These are phyloP conservation scores for Carettochelys insculpta DNA, from an alignment of 2,113 vertebrate genomes.

Conservation along the genomic window DNA sequence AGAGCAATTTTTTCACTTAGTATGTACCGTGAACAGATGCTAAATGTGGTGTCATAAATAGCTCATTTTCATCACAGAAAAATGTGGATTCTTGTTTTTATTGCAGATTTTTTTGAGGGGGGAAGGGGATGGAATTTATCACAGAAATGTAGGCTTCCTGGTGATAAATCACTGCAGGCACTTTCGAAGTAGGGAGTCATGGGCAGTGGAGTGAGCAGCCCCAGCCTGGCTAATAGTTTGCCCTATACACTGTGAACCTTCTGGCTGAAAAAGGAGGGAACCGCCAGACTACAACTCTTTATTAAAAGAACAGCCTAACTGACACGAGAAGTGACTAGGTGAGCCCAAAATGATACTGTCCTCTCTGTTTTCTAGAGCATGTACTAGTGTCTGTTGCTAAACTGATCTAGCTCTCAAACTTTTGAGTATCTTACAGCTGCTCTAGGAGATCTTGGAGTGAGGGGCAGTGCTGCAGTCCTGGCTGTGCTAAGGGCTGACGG, in stretches of 20 bases:
- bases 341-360: not conserved
- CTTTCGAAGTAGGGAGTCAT: not conserved
- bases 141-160: not conserved
- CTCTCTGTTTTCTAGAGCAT: not conserved
- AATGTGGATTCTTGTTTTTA: not conserved
- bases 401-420: fast-evolving
- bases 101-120: not conserved
- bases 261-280: not conserved
- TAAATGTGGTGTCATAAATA: not conserved
- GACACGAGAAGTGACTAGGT: not conserved
- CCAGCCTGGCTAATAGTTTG: not conserved
- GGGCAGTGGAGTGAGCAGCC: not conserved
- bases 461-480: too few species aligned
- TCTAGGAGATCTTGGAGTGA: too few species aligned
- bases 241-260: not conserved
- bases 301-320: not conserved
- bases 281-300: not conserved
- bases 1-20: not conserved
- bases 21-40: not conserved
- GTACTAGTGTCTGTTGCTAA: not conserved
- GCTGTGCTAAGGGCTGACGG: too few species aligned
- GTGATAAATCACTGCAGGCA: not conserved
- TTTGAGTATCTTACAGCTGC: fast-evolving
- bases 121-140: not conserved
- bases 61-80: not conserved